Evolutionary conservation across 2,113 vertebrate genomes (phyloP), one percentile per base, ranked within the genome.

Genomic region (Rallus limicola): DNA sequence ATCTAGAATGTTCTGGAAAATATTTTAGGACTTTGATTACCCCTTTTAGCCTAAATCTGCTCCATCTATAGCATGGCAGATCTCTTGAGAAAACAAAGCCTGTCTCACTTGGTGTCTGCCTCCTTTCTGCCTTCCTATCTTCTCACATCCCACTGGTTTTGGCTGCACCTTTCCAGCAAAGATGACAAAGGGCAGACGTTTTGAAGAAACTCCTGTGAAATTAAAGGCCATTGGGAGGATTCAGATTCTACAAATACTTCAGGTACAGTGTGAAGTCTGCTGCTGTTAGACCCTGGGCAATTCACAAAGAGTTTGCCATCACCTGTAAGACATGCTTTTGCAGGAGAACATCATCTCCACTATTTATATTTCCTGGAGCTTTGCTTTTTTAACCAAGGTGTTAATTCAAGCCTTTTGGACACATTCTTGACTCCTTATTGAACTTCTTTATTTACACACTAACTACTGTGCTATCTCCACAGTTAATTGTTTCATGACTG

Each of bases 221-320:
- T 53, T 38, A 28, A 87, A 59, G 60, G 63, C 40, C 34, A 24
- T 25, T 19, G 40, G 55, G 34, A 58, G 33, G 33, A 72, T 29
- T 78, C 14, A 58, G 55, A n/a, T 63, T 34, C 70, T 58, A 19
- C 8, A 64, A 52, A 71, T 33, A 9, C n/a, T 62, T 13, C 24
- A 58, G 14, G 26, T 10, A 10, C 31, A 70, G 31, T 3, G 14
- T n/a, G 28, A 78, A 33, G 0, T 1, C 9, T 42, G 2, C 4
- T 13, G 21, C 3, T 64, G 42, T 28, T 59, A 33, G 20, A 48
- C 9, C 44, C 38, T 0, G 0, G 21, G 34, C 46, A 56, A 29
- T 26, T 55, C 46, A 38, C 65, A 53, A 34, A 33, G 20, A 59
- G 38, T n/a, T 48, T 60, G 53, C 53, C 31, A 28, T 28, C 2